Conservation (phyloP, 2,888 invertebrate genomes). For the Brenthis hecate region DNA sequence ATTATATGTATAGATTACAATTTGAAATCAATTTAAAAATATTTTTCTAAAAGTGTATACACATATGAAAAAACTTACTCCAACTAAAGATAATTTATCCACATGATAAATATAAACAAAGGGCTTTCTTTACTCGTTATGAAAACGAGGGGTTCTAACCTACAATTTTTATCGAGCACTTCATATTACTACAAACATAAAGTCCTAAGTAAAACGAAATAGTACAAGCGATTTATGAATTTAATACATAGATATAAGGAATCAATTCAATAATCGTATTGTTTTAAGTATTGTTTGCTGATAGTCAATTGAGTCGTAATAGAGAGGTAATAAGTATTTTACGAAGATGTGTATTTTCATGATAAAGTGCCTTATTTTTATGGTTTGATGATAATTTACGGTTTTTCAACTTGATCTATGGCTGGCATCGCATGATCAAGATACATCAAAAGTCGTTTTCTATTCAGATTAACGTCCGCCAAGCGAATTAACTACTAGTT, state of each 20-base stretch:
- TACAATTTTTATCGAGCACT: constrained; percentile 70
- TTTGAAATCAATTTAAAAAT: too few species aligned
- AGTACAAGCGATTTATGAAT: constrained; percentile 34
- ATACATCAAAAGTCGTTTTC: constrained; percentile 10
- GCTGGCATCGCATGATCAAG: constrained; percentile 41
- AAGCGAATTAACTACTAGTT: too few species aligned
- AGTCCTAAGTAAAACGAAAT: constrained; percentile 17
- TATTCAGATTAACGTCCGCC: neutral
- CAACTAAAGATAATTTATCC: constrained; percentile 25
- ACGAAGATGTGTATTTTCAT: constrained; percentile 66
- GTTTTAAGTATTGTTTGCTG: constrained; percentile 16
- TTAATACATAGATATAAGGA: constrained; percentile 30
- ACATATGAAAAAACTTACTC: neutral
- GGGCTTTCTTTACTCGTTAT: constrained; percentile 39
- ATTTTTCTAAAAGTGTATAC: neutral
- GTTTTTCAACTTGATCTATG: constrained; percentile 68
- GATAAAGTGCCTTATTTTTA: constrained; percentile 65
- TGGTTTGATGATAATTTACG: constrained; percentile 56
- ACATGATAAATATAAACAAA: constrained; percentile 35
- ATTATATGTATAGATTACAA: too few species aligned
- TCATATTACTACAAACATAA: constrained; percentile 45
- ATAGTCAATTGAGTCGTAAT: constrained; percentile 75
- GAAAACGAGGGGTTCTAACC: constrained; percentile 57
- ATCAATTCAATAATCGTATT: constrained; percentile 14
- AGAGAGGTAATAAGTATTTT: constrained; percentile 55